These are phyloP conservation scores for Mythimna vitellina DNA, from an alignment of 2,888 invertebrate species.

Conservation along the genomic window DNA sequence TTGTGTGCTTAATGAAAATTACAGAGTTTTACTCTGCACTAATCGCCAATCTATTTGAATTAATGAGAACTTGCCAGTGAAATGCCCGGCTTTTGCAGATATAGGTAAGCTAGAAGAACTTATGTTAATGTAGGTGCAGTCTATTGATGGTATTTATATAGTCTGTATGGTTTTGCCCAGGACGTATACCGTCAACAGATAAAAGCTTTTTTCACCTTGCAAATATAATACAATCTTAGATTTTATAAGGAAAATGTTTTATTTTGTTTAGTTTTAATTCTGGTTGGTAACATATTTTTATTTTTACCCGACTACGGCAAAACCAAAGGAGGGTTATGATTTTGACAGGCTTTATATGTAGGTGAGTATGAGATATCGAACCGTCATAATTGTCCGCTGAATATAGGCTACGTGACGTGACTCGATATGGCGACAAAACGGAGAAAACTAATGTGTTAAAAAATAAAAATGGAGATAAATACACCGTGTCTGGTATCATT, in stretches of 20 bases:
- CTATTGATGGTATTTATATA: neutral
- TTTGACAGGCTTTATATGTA: too few relatives aligned
- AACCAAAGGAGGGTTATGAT: too few relatives aligned
- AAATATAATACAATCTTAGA: neutral
- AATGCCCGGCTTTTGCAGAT: conserved; percentile 65
- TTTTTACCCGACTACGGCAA: too few relatives aligned
- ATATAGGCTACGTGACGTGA: too few relatives aligned
- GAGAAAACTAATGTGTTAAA: too few relatives aligned
- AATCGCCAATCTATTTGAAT: conserved; percentile 65
- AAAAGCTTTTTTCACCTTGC: conserved; percentile 28
- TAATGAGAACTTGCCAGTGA: conserved; percentile 64
- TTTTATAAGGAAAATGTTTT: neutral
- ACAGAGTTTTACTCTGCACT: conserved; percentile 59
- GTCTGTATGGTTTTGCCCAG: neutral
- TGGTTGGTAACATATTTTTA: neutral
- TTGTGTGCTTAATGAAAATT: conserved; percentile 71
- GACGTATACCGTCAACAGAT: conserved; percentile 5
- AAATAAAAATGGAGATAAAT: too few relatives aligned
- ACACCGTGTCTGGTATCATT: too few relatives aligned
- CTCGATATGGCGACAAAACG: too few relatives aligned
- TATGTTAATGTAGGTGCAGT: neutral
- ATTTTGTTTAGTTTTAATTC: neutral
- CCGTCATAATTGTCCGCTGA: too few relatives aligned
- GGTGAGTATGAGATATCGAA: too few relatives aligned
- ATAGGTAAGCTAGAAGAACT: conserved; percentile 43